Evolutionary conservation across 2,113 vertebrate genomes (phyloP), one percentile per base, ranked within the genome.

Genomic region (Halichoeres trimaculatus): DNA sequence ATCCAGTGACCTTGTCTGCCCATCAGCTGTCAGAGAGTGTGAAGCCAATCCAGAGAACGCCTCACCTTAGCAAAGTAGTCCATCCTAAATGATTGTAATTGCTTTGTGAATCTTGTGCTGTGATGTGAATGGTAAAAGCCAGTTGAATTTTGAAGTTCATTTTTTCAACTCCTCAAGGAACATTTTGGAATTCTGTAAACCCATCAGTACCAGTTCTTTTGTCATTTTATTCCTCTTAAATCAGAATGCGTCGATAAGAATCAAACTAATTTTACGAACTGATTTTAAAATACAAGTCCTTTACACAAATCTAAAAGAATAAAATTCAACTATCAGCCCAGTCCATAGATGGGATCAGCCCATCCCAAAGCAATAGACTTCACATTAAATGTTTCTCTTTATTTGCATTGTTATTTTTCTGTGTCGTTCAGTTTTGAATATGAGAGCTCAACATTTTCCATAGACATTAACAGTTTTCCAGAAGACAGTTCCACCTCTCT

Each of bases 1-100:
- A 95, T 96, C 94, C 96, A 93, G 91, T 96, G 96, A 97, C 97
- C 97, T 97, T 96, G 95, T 95, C 95, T 94, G 93, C 94, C 95
- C 95, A 93, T 98, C 96, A 97, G 93, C 94, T 94, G 95, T 97
- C 96, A 96, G 83, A 68, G n/a, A 87, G 87, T 89, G 86, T 90
- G 88, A 91, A 91, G 89, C 75, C 90, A 88, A 90, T 89, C 76
- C 88, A 76, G 81, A 69, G 79, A 83, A 85, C 59, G 86, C 88
- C 87, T 88, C 87, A 90, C 87, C 89, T 89, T 85, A 84, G 80
- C 73, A 74, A 88, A 88, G 73, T 56, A 56, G 85, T 81, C 77
- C 26, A 16, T 80, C 53, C 80, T 88, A 87, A 91, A 86, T 86
- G 82, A 89, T 81, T 74, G 79, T 85, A 88, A 89, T 90, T 83